Evolutionary conservation across 2,113 vertebrate species (phyloP).

Genomic region (Hippocampus barbouri): DNA sequence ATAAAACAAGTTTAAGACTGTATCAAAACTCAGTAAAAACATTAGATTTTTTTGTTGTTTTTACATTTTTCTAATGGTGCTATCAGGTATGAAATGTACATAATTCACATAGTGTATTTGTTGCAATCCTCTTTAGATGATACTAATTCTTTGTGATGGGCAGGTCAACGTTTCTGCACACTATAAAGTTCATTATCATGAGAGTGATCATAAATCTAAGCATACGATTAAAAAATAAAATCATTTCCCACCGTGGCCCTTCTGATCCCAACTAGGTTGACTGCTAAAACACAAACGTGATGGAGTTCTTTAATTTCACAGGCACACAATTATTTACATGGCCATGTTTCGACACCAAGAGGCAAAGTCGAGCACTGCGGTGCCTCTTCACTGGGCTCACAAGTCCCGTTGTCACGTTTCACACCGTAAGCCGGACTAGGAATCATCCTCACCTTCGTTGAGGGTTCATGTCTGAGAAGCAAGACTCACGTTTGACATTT

Average conservation of each 20-base stretch:
- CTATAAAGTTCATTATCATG: slow-evolving; percentile 49
- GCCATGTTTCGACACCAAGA: slow-evolving; percentile 31
- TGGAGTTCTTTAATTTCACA: slow-evolving; percentile 64
- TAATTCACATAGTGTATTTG: slow-evolving; percentile 68
- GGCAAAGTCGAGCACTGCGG: slow-evolving; percentile 30
- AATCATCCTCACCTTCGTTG: neutral
- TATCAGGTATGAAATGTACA: slow-evolving; percentile 72
- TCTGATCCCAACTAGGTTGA: slow-evolving; percentile 48
- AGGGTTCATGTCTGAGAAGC: neutral
- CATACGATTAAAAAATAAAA: slow-evolving; percentile 71
- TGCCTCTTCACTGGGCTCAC: neutral
- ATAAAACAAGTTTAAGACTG: slow-evolving; percentile 75
- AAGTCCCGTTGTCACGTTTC: slow-evolving; percentile 8
- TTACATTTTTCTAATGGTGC: slow-evolving; percentile 48
- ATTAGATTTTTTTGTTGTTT: slow-evolving; percentile 72
- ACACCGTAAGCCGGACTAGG: slow-evolving; percentile 16
- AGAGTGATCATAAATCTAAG: slow-evolving; percentile 67
- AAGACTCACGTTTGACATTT: neutral
- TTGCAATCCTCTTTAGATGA: slow-evolving; percentile 56
- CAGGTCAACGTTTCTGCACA: slow-evolving; percentile 56
- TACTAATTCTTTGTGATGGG: slow-evolving; percentile 57
- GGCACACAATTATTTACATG: slow-evolving; percentile 73
- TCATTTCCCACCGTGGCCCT: slow-evolving; percentile 44
- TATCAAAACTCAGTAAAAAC: slow-evolving; percentile 78
- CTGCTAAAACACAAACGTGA: slow-evolving; percentile 67